These are phyloP conservation scores for Eptatretus burgeri DNA, from an alignment of 2,113 vertebrate genomes.

Conservation along the genomic window DNA sequence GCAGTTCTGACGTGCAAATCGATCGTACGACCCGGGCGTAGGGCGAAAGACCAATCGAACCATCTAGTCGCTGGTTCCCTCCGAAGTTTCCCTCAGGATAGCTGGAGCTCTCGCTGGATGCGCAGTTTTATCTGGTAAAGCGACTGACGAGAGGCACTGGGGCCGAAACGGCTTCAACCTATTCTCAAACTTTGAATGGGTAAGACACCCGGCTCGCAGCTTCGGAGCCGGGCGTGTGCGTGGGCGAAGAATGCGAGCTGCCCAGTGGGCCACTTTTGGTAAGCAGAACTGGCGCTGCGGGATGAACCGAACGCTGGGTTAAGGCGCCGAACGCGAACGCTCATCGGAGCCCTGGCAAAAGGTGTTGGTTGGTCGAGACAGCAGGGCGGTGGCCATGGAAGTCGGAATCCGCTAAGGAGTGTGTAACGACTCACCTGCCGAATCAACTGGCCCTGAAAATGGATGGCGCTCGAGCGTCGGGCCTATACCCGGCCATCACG, in stretches of 20 bases:
- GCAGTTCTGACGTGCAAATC: not conserved
- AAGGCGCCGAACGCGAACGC: not conserved
- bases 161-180: not conserved
- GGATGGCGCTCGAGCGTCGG: constrained; percentile 1
- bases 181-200: constrained; percentile 2
- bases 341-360: not conserved
- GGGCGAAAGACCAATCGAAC: not conserved
- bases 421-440: not conserved
- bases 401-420: not conserved
- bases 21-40: not conserved
- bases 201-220: not conserved
- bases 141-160: not conserved
- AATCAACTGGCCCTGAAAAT: constrained; percentile 6
- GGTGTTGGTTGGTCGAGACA: not conserved
- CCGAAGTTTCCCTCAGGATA: constrained; percentile 1
- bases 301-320: not conserved
- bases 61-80: constrained; percentile 1
- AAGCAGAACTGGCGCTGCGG: constrained; percentile 2
- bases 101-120: not conserved
- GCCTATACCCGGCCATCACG: not conserved
- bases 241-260: not conserved
- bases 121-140: not conserved
- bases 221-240: not conserved
- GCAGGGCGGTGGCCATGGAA: constrained; percentile 3
- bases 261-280: not conserved